Conservation (phyloP, 2,113 vertebrate genomes). For the Bettongia penicillata region DNA sequence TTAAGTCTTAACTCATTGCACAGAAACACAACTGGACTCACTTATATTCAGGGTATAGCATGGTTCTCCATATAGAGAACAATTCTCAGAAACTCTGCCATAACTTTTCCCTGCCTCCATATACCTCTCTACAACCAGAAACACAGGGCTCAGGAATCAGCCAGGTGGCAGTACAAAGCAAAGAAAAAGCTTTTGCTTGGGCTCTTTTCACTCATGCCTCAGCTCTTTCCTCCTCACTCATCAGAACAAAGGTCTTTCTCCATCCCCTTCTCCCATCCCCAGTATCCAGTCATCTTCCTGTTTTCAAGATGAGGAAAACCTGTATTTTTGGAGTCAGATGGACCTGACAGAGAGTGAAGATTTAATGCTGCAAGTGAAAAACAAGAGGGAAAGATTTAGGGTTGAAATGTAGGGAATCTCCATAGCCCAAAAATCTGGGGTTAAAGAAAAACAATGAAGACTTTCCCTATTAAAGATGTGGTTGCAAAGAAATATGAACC, state of each 20-base stretch:
- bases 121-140: conserved; percentile 4
- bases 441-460: neutral
- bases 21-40: neutral
- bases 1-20: neutral
- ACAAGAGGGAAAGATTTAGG: neutral
- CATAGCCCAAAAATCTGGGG: neutral
- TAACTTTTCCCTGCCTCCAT: neutral
- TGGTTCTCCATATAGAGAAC: neutral
- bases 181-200: neutral
- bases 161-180: conserved; percentile 64
- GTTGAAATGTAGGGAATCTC: neutral
- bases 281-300: neutral
- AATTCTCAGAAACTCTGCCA: neutral
- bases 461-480: neutral
- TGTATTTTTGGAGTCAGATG: neutral
- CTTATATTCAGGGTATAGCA: neutral
- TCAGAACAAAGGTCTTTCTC: neutral
- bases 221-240: neutral
- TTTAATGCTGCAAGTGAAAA: neutral
- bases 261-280: neutral
- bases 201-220: neutral
- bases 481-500: neutral
- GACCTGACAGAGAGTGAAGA: neutral
- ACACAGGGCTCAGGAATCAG: conserved; percentile 25
- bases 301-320: neutral